Evolutionary conservation across 2,888 invertebrate species (phyloP).

Genomic region (Sarcophaga subvicina): DNA sequence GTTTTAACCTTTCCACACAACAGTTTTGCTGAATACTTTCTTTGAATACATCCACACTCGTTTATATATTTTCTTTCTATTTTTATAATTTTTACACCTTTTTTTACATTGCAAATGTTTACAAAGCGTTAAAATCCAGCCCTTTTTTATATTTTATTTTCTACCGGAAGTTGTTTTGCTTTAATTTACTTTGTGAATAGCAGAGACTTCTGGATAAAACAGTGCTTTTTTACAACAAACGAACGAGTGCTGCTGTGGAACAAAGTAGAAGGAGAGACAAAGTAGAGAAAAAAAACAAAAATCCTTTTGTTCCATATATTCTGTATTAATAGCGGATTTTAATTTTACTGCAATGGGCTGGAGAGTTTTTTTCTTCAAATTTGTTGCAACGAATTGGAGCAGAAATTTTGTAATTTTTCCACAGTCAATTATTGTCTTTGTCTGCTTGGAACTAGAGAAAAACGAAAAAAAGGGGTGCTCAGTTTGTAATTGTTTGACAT

Average conservation of each 20-base stretch:
- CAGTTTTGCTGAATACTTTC: background rate
- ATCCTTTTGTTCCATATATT: slow-evolving; percentile 55
- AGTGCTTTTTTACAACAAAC: slow-evolving; percentile 27
- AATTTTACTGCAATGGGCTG: slow-evolving; percentile 44
- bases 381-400: slow-evolving; percentile 59
- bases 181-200: slow-evolving; percentile 59
- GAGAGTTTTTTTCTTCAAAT: slow-evolving; percentile 8
- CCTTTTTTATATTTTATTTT: slow-evolving; percentile 31
- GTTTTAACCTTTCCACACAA: slow-evolving; percentile 7
- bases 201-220: slow-evolving; percentile 24
- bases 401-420: slow-evolving; percentile 62
- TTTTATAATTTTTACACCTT: slow-evolving; percentile 49
- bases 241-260: slow-evolving; percentile 37
- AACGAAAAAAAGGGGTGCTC: slow-evolving; percentile 12
- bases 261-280: slow-evolving; percentile 56
- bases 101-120: slow-evolving; percentile 21
- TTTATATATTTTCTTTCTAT: slow-evolving; percentile 9
- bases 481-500: slow-evolving; percentile 51
- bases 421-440: slow-evolving; percentile 53
- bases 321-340: slow-evolving; percentile 24
- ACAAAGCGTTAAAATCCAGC: slow-evolving; percentile 35
- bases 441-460: background rate
- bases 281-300: slow-evolving; percentile 35
- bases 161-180: slow-evolving; percentile 60
- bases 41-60: background rate